A percentile compares a stretch with the other conserved stretches of the same genome.
Conservation (phyloP, 2,888 invertebrate species). For the Cosmia pyralina region DNA sequence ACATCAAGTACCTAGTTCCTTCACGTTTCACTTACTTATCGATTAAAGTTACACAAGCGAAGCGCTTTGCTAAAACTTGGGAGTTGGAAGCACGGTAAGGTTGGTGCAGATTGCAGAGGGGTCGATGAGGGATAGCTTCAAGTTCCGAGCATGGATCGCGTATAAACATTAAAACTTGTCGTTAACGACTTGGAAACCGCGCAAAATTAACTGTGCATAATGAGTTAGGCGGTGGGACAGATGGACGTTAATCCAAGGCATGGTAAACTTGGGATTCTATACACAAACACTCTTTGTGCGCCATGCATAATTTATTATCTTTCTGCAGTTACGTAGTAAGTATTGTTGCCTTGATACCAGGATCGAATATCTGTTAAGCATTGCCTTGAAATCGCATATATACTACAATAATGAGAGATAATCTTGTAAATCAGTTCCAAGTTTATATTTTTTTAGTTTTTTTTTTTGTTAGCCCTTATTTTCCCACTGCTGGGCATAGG, state of each 20-base stretch:
- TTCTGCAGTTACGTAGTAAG: conserved; percentile 68
- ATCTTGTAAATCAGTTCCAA: conserved; percentile 58
- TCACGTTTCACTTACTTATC: conserved; percentile 37
- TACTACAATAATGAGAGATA: conserved; percentile 61
- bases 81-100: conserved; percentile 20
- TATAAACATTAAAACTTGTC: conserved; percentile 71
- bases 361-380: conserved; percentile 74
- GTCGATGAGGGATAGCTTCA: conserved; percentile 46
- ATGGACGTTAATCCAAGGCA: conserved; percentile 72
- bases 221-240: conserved; percentile 67
- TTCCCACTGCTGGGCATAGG: background rate
- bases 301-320: conserved; percentile 73
- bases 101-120: conserved; percentile 19
- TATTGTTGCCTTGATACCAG: conserved; percentile 72
- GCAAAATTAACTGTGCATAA: conserved; percentile 78
- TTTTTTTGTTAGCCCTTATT: background rate
- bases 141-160: conserved; percentile 51
- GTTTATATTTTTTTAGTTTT: background rate
- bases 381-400: conserved; percentile 70
- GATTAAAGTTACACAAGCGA: conserved; percentile 37
- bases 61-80: conserved; percentile 32
- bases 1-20: conserved; percentile 20
- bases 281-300: conserved; percentile 65
- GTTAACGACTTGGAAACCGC: conserved; percentile 69
- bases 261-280: conserved; percentile 68